These are phyloP conservation scores for Polyergus mexicanus DNA, from an alignment of 1,140 invertebrate species.

Conservation along the genomic window DNA sequence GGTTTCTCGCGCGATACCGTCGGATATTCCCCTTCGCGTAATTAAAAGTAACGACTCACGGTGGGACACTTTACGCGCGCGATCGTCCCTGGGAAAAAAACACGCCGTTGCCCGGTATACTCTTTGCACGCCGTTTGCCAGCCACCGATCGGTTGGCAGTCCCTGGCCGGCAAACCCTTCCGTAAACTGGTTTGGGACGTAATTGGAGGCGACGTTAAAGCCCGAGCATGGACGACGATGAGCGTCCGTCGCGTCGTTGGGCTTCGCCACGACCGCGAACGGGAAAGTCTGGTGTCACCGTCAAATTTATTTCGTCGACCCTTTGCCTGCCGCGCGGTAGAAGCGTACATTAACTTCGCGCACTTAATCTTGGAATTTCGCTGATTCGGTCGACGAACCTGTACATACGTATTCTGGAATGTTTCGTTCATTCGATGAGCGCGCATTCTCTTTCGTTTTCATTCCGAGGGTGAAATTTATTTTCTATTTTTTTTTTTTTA, in stretches of 20 bases:
- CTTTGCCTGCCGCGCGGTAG: conserved; percentile 30
- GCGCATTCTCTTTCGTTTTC: background rate
- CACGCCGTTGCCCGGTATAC: background rate
- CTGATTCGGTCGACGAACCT: conserved; percentile 36
- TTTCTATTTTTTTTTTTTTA: too few relatives aligned
- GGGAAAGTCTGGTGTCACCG: conserved; percentile 48
- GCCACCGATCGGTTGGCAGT: conserved; percentile 28
- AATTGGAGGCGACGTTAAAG: conserved; percentile 79
- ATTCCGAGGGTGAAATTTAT: background rate
- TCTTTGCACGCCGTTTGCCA: conserved; percentile 29
- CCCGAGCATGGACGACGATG: conserved; percentile 18
- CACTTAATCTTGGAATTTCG: conserved; percentile 58
- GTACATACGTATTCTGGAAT: too few relatives aligned
- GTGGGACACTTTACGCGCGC: background rate
- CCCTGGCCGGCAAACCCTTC: conserved; percentile 35
- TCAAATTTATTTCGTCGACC: conserved; percentile 64
- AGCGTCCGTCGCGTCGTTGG: conserved; percentile 25
- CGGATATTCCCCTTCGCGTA: conserved; percentile 39
- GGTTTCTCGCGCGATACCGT: background rate
- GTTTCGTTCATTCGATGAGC: background rate
- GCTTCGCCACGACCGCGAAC: conserved; percentile 33
- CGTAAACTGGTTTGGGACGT: conserved; percentile 79
- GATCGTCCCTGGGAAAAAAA: conserved; percentile 35
- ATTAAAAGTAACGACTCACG: conserved; percentile 63
- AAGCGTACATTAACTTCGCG: conserved; percentile 37